These are phyloP conservation scores for Sebastes fasciatus DNA, from an alignment of 2,113 vertebrate genomes.

Conservation along the genomic window DNA sequence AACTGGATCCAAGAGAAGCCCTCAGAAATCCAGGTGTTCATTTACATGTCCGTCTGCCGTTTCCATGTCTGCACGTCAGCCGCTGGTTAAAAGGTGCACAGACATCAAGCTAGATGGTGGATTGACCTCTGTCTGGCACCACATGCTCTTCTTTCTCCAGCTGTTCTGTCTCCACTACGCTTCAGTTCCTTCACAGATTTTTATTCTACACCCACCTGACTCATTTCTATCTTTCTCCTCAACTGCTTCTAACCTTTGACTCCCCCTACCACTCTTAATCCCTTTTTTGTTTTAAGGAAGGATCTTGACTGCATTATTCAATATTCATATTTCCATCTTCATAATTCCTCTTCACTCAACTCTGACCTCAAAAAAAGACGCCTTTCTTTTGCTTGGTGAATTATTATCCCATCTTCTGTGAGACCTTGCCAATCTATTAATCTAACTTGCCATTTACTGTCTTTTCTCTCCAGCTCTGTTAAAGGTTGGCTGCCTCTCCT, in stretches of 20 bases:
- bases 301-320: conserved; percentile 73
- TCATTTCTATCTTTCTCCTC: conserved; percentile 64
- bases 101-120: conserved; percentile 29
- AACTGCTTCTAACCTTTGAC: conserved; percentile 72
- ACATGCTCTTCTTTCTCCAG: conserved; percentile 54
- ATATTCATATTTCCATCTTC: conserved; percentile 79
- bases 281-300: conserved; percentile 72
- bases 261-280: conserved; percentile 63
- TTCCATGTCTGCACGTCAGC: conserved; percentile 49
- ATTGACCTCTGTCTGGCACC: conserved; percentile 61
- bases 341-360: conserved; percentile 77
- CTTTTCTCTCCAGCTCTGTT: conserved; percentile 81
- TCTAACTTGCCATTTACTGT: conserved; percentile 86
- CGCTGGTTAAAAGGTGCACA: conserved; percentile 48
- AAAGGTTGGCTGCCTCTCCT: conserved; percentile 85
- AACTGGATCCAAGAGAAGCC: conserved; percentile 58
- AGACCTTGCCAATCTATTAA: conserved; percentile 85
- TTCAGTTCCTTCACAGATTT: conserved; percentile 58
- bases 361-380: conserved; percentile 80
- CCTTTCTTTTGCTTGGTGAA: conserved; percentile 78
- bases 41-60: conserved; percentile 73
- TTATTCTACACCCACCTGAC: conserved; percentile 56
- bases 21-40: conserved; percentile 81
- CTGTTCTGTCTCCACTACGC: conserved; percentile 57
- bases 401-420: conserved; percentile 80